Base-by-base conservation (phyloP, 1,140 invertebrate species). In the Phymastichus coffea region DNA sequence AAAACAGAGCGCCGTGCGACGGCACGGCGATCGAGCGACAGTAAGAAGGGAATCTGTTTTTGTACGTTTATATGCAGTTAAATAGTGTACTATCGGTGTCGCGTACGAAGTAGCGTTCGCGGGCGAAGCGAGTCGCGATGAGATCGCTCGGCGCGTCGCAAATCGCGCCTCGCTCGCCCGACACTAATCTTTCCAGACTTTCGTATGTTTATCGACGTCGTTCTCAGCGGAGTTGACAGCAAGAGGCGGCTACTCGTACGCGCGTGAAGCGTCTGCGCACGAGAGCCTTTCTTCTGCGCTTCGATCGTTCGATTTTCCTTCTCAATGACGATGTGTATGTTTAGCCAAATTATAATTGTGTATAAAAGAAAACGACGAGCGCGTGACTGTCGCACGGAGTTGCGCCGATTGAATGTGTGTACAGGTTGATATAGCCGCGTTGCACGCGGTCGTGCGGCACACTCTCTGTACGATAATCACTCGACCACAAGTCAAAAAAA, bases 31-130 rank as follows among this genome's bases (percentile, higher is more conserved):
- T n/a, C n/a, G n/a, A n/a, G n/a, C n/a, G n/a, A n/a, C n/a, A n/a
- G n/a, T n/a, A n/a, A n/a, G n/a, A n/a, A n/a, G n/a, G n/a, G n/a
- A n/a, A n/a, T n/a, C n/a, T n/a, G n/a, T n/a, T 71, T 73, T 73
- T 73, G 65, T 74, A 73, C 67, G 67, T 74, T 73, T 74, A 70
- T 73, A 73, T 72, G 72, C 70, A 74, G 69, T 71, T 72, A 73
- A 73, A 71, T 73, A 49, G 51, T 47, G 55, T 49, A 55, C 48
- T 48, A 46, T 54, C 33, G 35, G 41, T 64, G 53, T 53, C 54
- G 38, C n/a, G n/a, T n/a, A n/a, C n/a, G n/a, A n/a, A 47, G 4
- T 28, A 59, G 15, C 1, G 33, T 22, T 46, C 48, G n/a, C n/a
- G n/a, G n/a, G 25, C 22, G 25, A 23, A 58, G 40, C 20, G 33